Evolutionary conservation across 2,797 vertebrate genomes (phyloP), one percentile per base, ranked within the genome.

Genomic region (Premnoplex brunnescens): DNA sequence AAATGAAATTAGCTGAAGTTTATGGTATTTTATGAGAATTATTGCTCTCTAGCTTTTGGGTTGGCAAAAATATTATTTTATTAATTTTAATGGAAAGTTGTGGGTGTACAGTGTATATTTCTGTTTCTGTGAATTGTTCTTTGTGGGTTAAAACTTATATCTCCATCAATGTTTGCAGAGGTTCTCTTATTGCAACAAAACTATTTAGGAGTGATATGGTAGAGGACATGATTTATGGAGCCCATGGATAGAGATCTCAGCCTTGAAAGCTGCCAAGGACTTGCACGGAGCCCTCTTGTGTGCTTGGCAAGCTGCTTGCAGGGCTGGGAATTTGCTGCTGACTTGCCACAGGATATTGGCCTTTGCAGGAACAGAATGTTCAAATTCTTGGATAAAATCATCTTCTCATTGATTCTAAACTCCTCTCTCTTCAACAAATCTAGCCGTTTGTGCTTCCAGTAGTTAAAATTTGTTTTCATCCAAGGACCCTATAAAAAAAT

Each of bases 21-120:
- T 22, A n/a, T 91, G 73, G 73, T 86, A 73, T 76, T 84, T 96
- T 73, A 37, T 46, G 41, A 88, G 62, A 88, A 72, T 62, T 79
- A 79, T 34, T 89, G 55, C 59, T 86, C 51, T 84, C 58, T 63
- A 36, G 39, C 17, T 69, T 91, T 63, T 36, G 43, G 79, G 59
- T 93, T 91, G 51, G 54, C 44, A 87, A 91, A 95, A 96, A 91
- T 78, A 85, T n/a, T 72, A 68, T 89, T 78, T 75, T 48, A 84
- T 95, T 27, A 91, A 92, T 86, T 92, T 93, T 88, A 88, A 88
- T 59, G 55, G 41, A 73, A 91, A 73, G 14, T 69, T 72, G 17
- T 76, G 36, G 28, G 32, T 52, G 16, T 78, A 94, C 48, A 76
- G 24, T 55, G 7, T 49, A 8, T 73, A 62, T 85, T 90, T 77